These are phyloP conservation scores for Andrena marginata DNA, from an alignment of 2,888 invertebrate genomes.

Conservation along the genomic window DNA sequence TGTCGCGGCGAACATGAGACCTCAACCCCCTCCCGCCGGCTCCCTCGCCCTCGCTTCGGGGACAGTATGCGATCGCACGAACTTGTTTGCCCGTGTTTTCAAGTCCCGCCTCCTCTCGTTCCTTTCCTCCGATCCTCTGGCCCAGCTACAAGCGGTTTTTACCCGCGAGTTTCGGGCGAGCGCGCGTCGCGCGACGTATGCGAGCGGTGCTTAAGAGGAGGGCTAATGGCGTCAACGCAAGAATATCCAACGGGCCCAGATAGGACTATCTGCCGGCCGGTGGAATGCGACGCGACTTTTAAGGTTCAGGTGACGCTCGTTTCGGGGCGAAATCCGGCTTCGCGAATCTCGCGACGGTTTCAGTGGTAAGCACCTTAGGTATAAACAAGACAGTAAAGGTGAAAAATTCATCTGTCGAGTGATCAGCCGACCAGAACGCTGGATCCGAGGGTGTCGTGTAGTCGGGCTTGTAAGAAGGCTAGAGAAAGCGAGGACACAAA, in stretches of 20 bases:
- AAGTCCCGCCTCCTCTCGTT: conserved; percentile 43
- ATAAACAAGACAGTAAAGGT: too few species aligned
- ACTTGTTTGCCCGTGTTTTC: conserved; percentile 66
- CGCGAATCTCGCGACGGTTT: conserved; percentile 16
- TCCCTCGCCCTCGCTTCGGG: not conserved
- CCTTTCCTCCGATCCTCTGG: conserved; percentile 54
- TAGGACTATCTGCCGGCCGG: conserved; percentile 53
- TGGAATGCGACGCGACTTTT: conserved; percentile 63
- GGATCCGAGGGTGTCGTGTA: too few species aligned
- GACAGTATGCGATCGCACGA: conserved; percentile 63
- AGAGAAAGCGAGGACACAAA: not conserved
- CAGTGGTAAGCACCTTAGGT: not conserved
- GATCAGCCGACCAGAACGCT: conserved; percentile 14
- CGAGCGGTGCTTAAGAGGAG: conserved; percentile 72
- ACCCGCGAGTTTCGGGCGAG: conserved; percentile 69
- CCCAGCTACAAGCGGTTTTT: conserved; percentile 70
- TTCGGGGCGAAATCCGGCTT: conserved; percentile 20
- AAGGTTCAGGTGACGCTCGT: conserved; percentile 34
- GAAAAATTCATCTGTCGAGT: conserved; percentile 7
- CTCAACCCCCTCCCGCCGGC: conserved; percentile 11
- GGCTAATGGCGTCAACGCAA: conserved; percentile 79
- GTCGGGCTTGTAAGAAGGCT: not conserved
- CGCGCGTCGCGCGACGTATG: conserved; percentile 68
- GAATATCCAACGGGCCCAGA: conserved; percentile 69
- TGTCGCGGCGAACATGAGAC: conserved; percentile 71